Conservation (phyloP, 2,797 vertebrate genomes). For the Muscicapa striata region DNA sequence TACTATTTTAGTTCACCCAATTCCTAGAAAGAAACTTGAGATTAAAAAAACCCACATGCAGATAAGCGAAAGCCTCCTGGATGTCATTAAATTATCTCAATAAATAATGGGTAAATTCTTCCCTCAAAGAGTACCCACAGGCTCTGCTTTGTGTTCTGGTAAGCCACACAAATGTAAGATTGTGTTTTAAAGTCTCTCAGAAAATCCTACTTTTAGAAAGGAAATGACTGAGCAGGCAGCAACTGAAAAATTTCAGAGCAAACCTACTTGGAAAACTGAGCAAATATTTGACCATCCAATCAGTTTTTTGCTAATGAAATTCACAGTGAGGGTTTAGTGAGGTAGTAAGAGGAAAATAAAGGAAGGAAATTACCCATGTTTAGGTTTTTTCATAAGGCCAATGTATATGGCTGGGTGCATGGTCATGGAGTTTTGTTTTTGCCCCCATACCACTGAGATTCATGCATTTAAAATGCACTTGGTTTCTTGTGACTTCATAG, state of each 20-base stretch:
- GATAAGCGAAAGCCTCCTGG: not conserved
- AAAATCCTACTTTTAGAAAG: not conserved
- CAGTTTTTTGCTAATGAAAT: conserved; percentile 79
- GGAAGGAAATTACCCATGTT: conserved; percentile 19
- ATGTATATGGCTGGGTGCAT: not conserved
- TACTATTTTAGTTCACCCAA: not conserved
- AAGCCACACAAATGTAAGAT: not conserved
- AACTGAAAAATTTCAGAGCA: conserved; percentile 47
- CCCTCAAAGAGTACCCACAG: not conserved
- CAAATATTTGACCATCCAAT: conserved; percentile 79
- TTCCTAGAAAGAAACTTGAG: not conserved
- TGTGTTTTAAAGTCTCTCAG: not conserved
- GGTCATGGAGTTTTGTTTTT: not conserved
- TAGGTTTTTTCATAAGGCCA: not conserved
- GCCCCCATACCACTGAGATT: not conserved
- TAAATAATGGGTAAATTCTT: not conserved
- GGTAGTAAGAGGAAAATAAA: conserved; percentile 62
- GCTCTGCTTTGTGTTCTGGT: not conserved
- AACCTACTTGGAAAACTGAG: conserved; percentile 64
- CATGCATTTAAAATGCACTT: conserved; percentile 5
- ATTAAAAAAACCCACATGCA: not conserved
- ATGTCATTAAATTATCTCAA: not conserved
- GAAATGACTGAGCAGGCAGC: conserved; percentile 57
- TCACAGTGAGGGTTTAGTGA: conserved; percentile 65
- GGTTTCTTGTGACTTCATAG: conserved; percentile 6